Conservation (phyloP, 1,140 invertebrate genomes). For the Drosophila baimaii region DNA sequence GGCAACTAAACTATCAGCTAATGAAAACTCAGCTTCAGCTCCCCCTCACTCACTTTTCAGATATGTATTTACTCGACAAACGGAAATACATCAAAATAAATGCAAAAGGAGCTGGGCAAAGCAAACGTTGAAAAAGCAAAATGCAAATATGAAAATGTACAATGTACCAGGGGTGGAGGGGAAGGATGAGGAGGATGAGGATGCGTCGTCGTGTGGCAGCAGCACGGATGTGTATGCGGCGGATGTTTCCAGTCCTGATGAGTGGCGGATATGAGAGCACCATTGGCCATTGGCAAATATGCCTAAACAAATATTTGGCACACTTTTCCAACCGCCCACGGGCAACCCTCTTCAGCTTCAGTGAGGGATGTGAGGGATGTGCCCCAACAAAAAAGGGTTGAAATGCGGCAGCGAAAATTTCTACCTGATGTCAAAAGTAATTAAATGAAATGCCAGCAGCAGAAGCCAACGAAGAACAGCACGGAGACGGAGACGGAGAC, state of each 20-base stretch:
- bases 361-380: not conserved
- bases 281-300: constrained; percentile 70
- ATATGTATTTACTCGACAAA: constrained; percentile 63
- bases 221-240: constrained; percentile 12
- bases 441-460: constrained; percentile 76
- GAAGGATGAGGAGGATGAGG: constrained; percentile 6
- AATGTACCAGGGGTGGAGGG: too few species aligned
- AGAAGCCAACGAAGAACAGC: constrained; percentile 32
- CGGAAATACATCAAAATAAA: constrained; percentile 80
- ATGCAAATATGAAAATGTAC: constrained; percentile 65
- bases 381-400: constrained; percentile 36
- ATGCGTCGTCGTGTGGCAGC: not conserved
- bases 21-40: constrained; percentile 51
- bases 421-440: constrained; percentile 80
- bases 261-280: constrained; percentile 49
- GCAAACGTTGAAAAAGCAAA: constrained; percentile 54
- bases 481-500: constrained; percentile 12
- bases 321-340: constrained; percentile 44
- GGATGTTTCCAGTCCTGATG: constrained; percentile 35
- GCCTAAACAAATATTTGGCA: constrained; percentile 78
- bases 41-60: not conserved
- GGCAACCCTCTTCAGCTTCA: constrained; percentile 28
- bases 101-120: constrained; percentile 38
- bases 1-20: constrained; percentile 68
- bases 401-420: constrained; percentile 59